Evolutionary conservation across 2,888 invertebrate genomes (phyloP).

Genomic region (Mesorhabditis spiculigera): DNA sequence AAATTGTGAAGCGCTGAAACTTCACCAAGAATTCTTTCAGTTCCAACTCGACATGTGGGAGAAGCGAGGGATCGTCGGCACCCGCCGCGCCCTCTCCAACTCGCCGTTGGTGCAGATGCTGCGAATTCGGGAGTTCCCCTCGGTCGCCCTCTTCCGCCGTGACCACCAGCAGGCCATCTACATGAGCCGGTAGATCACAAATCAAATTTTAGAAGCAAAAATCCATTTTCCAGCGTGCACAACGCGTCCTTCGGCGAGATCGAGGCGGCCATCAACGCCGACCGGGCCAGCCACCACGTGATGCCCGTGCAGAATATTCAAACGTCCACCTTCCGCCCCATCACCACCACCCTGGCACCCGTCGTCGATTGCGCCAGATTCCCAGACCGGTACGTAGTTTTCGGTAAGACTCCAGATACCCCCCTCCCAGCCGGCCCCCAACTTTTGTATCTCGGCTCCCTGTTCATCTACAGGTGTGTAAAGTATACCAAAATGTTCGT

Average conservation of each 20-base stretch:
- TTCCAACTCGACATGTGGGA: slow-evolving; percentile 50
- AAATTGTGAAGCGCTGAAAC: slow-evolving; percentile 10
- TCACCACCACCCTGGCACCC: slow-evolving; percentile 37
- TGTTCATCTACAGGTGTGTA: too few species aligned
- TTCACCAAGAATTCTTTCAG: slow-evolving; percentile 19
- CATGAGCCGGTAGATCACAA: slow-evolving; percentile 42
- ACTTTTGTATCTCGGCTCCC: too few species aligned
- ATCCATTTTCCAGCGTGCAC: slow-evolving; percentile 16
- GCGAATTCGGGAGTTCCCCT: slow-evolving; percentile 43
- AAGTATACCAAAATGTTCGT: too few species aligned
- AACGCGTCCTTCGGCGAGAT: slow-evolving; percentile 34
- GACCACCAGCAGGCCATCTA: slow-evolving; percentile 56
- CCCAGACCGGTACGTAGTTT: slow-evolving; percentile 38
- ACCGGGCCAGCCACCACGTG: slow-evolving; percentile 16
- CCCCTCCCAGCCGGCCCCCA: too few species aligned
- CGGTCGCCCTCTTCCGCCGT: slow-evolving; percentile 52
- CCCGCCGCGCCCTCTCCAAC: slow-evolving; percentile 44
- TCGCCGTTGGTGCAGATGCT: slow-evolving; percentile 52
- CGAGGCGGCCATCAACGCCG: slow-evolving; percentile 27
- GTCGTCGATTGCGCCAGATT: slow-evolving; percentile 45
- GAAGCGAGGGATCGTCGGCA: slow-evolving; percentile 40
- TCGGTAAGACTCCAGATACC: neutral
- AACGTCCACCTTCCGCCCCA: slow-evolving; percentile 34
- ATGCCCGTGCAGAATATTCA: slow-evolving; percentile 16
- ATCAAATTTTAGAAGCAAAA: neutral